Evolutionary conservation across 2,888 invertebrate species (phyloP).

Genomic region (Stenichneumon culpator): DNA sequence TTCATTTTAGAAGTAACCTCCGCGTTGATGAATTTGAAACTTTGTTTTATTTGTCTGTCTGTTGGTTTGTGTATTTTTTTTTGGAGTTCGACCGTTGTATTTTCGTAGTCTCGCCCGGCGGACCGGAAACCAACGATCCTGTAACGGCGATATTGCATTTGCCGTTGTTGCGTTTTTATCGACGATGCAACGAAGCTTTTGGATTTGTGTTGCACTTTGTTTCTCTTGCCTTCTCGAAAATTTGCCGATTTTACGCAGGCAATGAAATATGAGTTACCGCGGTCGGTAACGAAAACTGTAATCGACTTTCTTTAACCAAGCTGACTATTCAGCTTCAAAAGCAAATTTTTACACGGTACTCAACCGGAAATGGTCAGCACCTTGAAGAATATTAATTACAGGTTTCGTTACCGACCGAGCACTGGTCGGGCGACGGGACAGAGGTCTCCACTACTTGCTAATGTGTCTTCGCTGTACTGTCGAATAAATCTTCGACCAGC

Average conservation of each 20-base stretch:
- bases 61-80: background rate
- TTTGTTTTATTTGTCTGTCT: background rate
- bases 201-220: background rate
- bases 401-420: background rate
- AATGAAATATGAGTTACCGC: too few relatives aligned
- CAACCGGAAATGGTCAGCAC: too few relatives aligned
- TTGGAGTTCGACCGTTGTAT: too few relatives aligned
- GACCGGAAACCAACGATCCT: background rate
- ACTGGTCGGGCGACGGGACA: background rate
- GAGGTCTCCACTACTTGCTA: background rate
- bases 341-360: background rate
- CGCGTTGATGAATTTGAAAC: background rate
- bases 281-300: too few relatives aligned
- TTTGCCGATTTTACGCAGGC: too few relatives aligned
- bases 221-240: background rate
- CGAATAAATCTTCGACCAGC: background rate
- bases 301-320: background rate
- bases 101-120: background rate
- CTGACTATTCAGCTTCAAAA: background rate
- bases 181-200: background rate
- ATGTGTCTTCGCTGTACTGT: background rate
- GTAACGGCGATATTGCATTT: background rate
- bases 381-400: background rate
- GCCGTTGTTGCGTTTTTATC: background rate
- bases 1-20: background rate